A percentile compares a stretch with the other conserved stretches of the same genome.
phyloP scores from a whole-genome alignment of 2,113 vertebrate genomes.

The Greenwoodochromis staneri region DNA sequence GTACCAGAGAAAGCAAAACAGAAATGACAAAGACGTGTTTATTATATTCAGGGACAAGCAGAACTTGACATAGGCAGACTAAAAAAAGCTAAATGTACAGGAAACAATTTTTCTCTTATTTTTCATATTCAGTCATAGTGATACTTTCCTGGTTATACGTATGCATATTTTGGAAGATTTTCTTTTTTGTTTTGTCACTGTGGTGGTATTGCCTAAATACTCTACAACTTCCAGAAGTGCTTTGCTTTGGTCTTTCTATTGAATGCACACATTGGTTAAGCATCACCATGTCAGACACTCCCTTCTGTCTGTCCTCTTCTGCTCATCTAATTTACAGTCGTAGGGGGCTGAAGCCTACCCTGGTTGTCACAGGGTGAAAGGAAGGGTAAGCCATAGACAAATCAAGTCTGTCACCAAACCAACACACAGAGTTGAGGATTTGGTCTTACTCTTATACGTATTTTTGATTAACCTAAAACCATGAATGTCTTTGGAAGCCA shows the following conservation, averaged over 20 bases:
- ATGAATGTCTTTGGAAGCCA: not conserved
- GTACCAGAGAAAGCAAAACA: not conserved
- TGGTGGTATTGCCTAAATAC: not conserved
- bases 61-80: not conserved
- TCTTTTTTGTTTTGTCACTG: not conserved
- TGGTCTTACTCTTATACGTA: not conserved
- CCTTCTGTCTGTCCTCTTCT: not conserved
- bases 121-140: not conserved
- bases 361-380: not conserved
- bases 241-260: accelerated
- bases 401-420: not conserved
- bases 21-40: not conserved
- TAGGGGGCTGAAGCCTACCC: not conserved
- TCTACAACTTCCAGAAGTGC: not conserved
- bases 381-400: not conserved
- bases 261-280: not conserved
- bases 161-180: not conserved
- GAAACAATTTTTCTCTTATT: not conserved
- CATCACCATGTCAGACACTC: not conserved
- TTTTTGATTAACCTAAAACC: accelerated
- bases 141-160: not conserved
- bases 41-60: not conserved
- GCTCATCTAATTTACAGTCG: not conserved
- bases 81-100: not conserved
- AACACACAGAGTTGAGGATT: not conserved